These are phyloP conservation scores for Antennarius striatus DNA, from an alignment of 2,113 vertebrate species.

Conservation along the genomic window DNA sequence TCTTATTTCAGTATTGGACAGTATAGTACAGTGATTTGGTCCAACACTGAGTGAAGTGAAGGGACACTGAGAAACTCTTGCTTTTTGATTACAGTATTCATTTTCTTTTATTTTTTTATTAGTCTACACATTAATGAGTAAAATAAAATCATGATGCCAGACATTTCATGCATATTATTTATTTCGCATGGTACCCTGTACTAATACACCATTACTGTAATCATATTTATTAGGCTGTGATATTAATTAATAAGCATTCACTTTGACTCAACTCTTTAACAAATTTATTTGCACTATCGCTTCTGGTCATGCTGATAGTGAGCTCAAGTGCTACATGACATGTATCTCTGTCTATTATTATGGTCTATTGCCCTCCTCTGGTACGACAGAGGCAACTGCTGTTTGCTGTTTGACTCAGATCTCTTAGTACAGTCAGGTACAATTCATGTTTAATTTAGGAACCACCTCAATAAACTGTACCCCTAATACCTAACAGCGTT, in stretches of 20 bases:
- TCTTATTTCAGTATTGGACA: slow-evolving; percentile 1
- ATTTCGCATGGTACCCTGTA: no score
- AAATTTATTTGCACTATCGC: not conserved
- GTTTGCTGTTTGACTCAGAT: slow-evolving; percentile 40
- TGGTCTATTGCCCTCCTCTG: slow-evolving; percentile 4
- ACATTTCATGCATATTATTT: not conserved
- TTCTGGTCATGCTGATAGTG: no score
- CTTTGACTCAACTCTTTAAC: not conserved
- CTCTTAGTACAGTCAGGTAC: slow-evolving; percentile 29
- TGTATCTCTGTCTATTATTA: slow-evolving; percentile 11
- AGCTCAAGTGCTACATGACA: no score
- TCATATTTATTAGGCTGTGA: no score
- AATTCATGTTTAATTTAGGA: slow-evolving; percentile 24
- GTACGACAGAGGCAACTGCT: not conserved
- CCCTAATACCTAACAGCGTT: slow-evolving; percentile 8
- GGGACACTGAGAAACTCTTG: no score
- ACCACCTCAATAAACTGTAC: not conserved
- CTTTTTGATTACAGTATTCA: not conserved
- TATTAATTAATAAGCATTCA: no score
- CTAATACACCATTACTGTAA: no score
- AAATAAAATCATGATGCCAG: not conserved
- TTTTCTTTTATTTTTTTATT: not conserved
- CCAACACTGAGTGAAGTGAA: not conserved
- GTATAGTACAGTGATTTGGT: not conserved
- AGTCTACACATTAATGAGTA: no score